Conservation (phyloP, 2,797 vertebrate species). For the Rhincodon typus region DNA sequence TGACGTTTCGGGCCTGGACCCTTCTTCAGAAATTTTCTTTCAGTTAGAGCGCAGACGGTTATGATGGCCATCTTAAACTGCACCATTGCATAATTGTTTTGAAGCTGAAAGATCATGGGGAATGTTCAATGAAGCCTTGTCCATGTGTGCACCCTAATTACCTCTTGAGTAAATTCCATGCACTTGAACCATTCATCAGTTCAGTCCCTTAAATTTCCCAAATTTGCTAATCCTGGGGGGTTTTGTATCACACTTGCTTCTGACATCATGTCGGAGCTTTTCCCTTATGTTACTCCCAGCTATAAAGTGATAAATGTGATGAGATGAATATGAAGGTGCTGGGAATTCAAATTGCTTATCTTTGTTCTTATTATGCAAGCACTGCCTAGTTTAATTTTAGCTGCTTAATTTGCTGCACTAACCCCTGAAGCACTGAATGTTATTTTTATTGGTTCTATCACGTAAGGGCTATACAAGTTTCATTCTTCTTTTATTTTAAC, state of each 20-base stretch:
- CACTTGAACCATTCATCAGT: neutral
- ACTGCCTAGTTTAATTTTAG: neutral
- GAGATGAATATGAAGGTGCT: neutral
- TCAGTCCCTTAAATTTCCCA: neutral
- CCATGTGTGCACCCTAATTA: neutral
- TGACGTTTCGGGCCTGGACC: no score
- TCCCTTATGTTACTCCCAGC: neutral
- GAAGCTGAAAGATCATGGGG: neutral
- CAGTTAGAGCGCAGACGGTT: neutral
- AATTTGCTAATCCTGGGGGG: neutral
- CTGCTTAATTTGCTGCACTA: neutral
- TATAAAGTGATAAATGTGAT: neutral
- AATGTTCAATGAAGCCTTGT: neutral
- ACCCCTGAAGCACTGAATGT: neutral
- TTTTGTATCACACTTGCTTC: neutral
- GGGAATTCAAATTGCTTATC: neutral
- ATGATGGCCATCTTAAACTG: neutral
- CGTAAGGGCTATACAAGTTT: neutral
- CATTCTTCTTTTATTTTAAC: neutral
- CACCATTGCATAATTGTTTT: neutral
- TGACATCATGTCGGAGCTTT: neutral
- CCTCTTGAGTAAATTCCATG: neutral
- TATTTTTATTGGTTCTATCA: neutral
- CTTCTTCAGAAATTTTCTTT: no score
- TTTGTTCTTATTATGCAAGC: neutral